Evolutionary conservation across 2,888 invertebrate genomes (phyloP).

Genomic region (Pyrocoelia pectoralis): DNA sequence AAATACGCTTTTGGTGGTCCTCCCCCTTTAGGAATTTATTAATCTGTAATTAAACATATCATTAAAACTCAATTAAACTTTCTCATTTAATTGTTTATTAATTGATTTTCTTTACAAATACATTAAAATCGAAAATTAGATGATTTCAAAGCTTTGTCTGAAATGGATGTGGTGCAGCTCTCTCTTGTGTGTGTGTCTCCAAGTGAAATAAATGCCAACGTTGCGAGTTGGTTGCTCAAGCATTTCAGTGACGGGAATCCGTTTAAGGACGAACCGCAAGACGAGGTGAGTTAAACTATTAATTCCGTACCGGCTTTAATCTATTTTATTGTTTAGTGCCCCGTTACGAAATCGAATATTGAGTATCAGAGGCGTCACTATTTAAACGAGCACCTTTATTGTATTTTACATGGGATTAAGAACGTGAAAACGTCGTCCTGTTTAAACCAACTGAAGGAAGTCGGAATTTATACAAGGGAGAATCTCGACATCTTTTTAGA

Average conservation of each 20-base stretch:
- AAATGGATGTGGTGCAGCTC: not conserved
- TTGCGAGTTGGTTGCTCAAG: not conserved
- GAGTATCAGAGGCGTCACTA: not conserved
- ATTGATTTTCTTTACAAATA: not conserved
- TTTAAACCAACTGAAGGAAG: not conserved
- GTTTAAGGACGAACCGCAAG: not conserved
- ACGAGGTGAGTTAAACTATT: not conserved
- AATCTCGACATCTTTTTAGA: not conserved
- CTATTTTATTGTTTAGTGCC: not conserved
- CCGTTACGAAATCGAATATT: not conserved
- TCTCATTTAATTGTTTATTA: not conserved
- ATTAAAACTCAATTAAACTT: not conserved
- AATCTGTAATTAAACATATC: conserved; percentile 27
- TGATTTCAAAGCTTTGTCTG: not conserved
- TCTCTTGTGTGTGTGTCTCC: not conserved
- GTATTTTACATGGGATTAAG: not conserved
- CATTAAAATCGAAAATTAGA: not conserved
- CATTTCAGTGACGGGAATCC: not conserved
- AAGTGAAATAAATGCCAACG: not conserved
- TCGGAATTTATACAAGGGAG: not conserved
- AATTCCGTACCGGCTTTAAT: not conserved
- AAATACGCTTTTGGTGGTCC: conserved; percentile 76
- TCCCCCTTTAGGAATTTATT: conserved; percentile 71
- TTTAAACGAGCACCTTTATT: not conserved
- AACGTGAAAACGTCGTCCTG: too few species aligned